Evolutionary conservation across 2,888 invertebrate genomes (phyloP).

Genomic region (Phortica magna): DNA sequence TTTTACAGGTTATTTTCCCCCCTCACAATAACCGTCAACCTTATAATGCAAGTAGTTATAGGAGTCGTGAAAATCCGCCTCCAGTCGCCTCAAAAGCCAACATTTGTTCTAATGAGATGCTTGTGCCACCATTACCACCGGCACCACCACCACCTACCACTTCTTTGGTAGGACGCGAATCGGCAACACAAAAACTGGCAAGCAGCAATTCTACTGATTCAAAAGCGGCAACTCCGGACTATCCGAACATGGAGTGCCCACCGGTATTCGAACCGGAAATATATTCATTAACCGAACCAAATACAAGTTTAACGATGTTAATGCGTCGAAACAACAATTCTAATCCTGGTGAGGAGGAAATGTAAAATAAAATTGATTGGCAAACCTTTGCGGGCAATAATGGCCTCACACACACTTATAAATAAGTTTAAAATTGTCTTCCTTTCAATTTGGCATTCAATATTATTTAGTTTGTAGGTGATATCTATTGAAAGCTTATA

Average conservation of each 20-base stretch:
- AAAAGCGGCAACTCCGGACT: slow-evolving; percentile 80
- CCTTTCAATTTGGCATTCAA: slow-evolving; percentile 21
- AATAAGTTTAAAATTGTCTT: slow-evolving; percentile 24
- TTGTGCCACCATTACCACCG: slow-evolving; percentile 63
- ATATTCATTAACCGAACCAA: slow-evolving; percentile 83
- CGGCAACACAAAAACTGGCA: slow-evolving; percentile 57
- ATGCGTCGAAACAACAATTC: slow-evolving; percentile 72
- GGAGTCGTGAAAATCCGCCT: slow-evolving; percentile 54
- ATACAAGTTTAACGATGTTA: slow-evolving; percentile 74
- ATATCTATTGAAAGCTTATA: not conserved
- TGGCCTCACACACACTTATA: not conserved
- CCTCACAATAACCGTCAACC: slow-evolving; percentile 66
- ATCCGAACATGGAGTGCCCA: slow-evolving; percentile 90
- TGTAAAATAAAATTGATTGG: not conserved
- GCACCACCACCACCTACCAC: slow-evolving; percentile 69
- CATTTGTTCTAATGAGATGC: slow-evolving; percentile 58
- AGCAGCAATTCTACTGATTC: slow-evolving; percentile 61
- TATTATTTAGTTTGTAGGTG: not conserved
- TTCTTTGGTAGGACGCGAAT: not conserved
- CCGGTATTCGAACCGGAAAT: slow-evolving; percentile 92
- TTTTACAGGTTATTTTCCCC: slow-evolving; percentile 76
- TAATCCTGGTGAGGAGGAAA: slow-evolving; percentile 35
- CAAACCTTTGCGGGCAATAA: not conserved
- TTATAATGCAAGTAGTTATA: slow-evolving; percentile 67
- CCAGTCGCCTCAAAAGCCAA: slow-evolving; percentile 52